These are phyloP conservation scores for Rhinichthys klamathensis DNA, from an alignment of 2,113 vertebrate genomes.

Conservation along the genomic window DNA sequence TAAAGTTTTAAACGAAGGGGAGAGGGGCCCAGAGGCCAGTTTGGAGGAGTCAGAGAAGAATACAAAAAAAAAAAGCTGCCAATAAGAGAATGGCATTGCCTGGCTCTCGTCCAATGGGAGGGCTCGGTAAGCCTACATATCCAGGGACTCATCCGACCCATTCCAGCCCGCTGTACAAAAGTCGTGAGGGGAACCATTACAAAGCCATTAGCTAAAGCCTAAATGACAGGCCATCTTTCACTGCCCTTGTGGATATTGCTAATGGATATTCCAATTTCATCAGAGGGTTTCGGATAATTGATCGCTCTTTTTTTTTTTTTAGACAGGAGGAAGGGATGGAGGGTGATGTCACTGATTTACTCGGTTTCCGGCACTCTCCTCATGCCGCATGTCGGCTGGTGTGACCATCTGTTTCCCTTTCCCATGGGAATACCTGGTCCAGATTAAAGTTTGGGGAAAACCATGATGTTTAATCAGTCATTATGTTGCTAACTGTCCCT, in stretches of 20 bases:
- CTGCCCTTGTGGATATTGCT: conserved; percentile 61
- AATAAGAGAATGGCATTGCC: conserved; percentile 49
- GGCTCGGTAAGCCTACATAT: conserved; percentile 49
- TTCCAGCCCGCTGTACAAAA: conserved; percentile 60
- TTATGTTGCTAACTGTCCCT: conserved; percentile 74
- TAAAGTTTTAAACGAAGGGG: conserved; percentile 67
- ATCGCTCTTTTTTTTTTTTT: conserved; percentile 47
- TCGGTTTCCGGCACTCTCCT: conserved; percentile 55
- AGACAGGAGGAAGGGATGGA: not conserved
- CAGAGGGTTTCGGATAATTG: conserved; percentile 59
- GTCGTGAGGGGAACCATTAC: conserved; percentile 57
- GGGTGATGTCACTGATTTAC: conserved; percentile 56
- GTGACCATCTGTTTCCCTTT: conserved; percentile 69
- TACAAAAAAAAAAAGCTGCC: conserved; percentile 35
- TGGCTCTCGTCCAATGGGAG: conserved; percentile 55
- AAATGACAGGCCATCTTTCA: conserved; percentile 65
- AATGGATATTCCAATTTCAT: conserved; percentile 65
- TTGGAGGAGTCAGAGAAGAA: conserved; percentile 30
- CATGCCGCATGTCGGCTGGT: conserved; percentile 56
- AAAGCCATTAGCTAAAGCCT: conserved; percentile 63
- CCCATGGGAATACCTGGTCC: conserved; percentile 74
- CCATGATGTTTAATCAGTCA: conserved; percentile 74
- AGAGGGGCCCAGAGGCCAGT: not conserved
- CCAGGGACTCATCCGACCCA: conserved; percentile 56
- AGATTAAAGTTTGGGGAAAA: conserved; percentile 70